Base-by-base conservation (phyloP, 2,797 vertebrate species). In the Falco cherrug region DNA sequence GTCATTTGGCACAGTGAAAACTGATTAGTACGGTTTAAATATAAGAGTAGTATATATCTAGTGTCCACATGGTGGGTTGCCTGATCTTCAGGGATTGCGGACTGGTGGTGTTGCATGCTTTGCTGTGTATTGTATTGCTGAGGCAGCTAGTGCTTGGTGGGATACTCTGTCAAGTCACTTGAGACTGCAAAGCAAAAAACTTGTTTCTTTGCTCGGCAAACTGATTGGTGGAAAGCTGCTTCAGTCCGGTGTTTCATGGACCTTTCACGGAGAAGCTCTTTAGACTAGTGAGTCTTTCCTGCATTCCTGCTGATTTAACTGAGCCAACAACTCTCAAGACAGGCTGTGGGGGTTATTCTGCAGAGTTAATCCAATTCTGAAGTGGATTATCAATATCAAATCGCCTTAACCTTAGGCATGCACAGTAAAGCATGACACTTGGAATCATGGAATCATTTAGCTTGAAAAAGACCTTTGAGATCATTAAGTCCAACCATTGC, bases 381-480 rank as follows among this genome's bases (percentile, higher is more conserved):
- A 88, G 69, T 88, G 89, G 96, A 95, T 97, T 96, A 91, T 95
- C 87, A 82, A 10, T 96, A 95, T 93, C 93, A 96, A 96, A 97
- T 95, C 96, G 95, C 82, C 89, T 96, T 96, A 96, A 96, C 89
- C 50, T 91, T 95, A 93, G 73, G 79, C 87, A 81, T 43, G 82
- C 80, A 91, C 65, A 59, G 82, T 80, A 95, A 95, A 86, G 87
- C 69, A 88, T 92, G 91, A 88, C 87, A 73, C 87, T 86, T 84
- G 43, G 11, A 18, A 45, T 45, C 45, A 45, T 9, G 10, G 45
- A 45, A 18, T 45, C 45, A 45, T 45, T 45, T 45, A 45, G 45
- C 17, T 45, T 45, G 45, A 18, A 45, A 45, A 45, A 45, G 45
- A 45, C 45, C 17, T 45, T 45, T 45, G 45, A 45, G 45, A 45